phyloP scores from a whole-genome alignment of 2,797 vertebrate species.

The Aythya fuligula region DNA sequence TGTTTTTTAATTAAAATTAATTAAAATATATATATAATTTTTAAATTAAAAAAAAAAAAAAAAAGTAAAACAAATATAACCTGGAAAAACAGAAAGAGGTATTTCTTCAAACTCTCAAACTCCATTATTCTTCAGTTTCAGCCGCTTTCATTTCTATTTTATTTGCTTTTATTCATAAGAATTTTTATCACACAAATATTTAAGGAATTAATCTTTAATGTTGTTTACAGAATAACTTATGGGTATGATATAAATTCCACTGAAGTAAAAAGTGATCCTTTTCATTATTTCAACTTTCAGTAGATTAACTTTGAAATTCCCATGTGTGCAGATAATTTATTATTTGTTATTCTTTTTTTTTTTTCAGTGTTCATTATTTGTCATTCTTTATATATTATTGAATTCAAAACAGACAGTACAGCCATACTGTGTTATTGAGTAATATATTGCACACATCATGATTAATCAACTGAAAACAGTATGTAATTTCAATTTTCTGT shows the following conservation, averaged over 20 bases:
- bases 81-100: neutral
- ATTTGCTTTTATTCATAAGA: slow-evolving; percentile 14
- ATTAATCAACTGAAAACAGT: neutral
- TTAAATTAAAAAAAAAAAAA: neutral
- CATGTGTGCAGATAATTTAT: neutral
- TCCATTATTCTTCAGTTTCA: neutral
- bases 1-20: too few species aligned
- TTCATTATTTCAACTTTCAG: slow-evolving; percentile 26
- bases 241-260: neutral
- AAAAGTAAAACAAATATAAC: neutral
- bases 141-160: neutral
- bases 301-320: slow-evolving; percentile 22
- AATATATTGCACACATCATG: neutral
- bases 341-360: neutral
- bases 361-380: neutral
- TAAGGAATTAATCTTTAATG: slow-evolving; percentile 49
- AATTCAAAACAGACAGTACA: neutral
- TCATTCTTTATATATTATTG: neutral
- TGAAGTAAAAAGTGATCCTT: slow-evolving; percentile 28
- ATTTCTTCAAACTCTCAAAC: neutral
- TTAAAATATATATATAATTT: neutral
- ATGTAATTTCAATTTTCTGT: neutral
- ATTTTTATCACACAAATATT: slow-evolving; percentile 10
- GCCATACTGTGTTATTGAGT: neutral
- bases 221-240: slow-evolving; percentile 20